These are phyloP conservation scores for Mionectes macconnelli DNA, from an alignment of 2,113 vertebrate species.

Conservation along the genomic window DNA sequence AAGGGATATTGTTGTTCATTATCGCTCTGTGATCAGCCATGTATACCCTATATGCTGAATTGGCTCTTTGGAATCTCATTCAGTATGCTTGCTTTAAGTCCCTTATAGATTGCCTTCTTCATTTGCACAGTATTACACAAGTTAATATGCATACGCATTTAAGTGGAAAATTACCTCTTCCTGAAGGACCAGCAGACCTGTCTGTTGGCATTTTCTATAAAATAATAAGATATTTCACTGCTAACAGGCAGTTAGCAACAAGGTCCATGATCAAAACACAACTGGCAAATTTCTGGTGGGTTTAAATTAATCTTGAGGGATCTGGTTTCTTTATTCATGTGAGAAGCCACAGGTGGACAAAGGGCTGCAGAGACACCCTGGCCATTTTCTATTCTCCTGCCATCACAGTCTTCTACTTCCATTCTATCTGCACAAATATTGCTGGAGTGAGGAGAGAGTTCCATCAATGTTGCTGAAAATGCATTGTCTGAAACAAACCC, in stretches of 20 bases:
- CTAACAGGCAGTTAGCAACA: neutral
- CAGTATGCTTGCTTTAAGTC: neutral
- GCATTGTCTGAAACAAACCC: neutral
- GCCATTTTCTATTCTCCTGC: neutral
- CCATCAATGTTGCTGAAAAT: neutral
- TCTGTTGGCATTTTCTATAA: constrained; percentile 11
- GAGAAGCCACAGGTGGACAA: neutral
- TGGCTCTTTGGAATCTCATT: constrained; percentile 39
- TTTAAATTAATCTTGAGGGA: neutral
- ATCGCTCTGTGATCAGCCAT: constrained; percentile 45
- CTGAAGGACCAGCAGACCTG: constrained; percentile 33
- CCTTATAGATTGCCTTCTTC: constrained; percentile 19
- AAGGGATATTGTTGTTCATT: constrained; percentile 65
- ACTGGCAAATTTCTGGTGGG: neutral
- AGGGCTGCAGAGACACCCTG: neutral
- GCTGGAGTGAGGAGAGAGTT: neutral
- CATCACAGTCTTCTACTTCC: neutral
- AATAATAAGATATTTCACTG: neutral
- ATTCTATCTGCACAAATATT: neutral
- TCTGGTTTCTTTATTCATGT: neutral
- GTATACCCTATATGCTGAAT: constrained; percentile 49
- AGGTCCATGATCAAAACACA: neutral
- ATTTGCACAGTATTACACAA: neutral
- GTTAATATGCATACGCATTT: constrained; percentile 59
- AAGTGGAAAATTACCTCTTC: constrained; percentile 64